phyloP scores from a whole-genome alignment of 2,888 invertebrate species.

The Luffia ferchaultella region DNA sequence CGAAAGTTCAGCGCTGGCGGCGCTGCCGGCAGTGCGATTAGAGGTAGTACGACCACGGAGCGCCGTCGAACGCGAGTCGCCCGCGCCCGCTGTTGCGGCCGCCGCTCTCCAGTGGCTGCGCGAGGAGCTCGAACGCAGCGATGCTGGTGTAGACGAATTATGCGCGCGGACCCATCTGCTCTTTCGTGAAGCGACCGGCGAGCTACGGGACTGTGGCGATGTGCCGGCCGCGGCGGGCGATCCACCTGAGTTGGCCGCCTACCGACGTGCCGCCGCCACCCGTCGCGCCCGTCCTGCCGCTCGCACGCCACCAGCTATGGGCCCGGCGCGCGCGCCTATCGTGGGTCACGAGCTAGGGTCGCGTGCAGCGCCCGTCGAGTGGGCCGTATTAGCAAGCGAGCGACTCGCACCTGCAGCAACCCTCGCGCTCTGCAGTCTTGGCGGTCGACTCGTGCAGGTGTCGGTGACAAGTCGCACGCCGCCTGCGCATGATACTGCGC shows the following conservation, averaged over 20 bases:
- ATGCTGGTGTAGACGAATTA: constrained; percentile 37
- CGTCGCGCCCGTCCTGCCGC: constrained; percentile 15
- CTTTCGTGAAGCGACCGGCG: constrained; percentile 78
- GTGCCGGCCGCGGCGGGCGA: constrained; percentile 71
- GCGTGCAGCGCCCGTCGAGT: constrained; percentile 60
- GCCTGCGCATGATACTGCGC: background rate
- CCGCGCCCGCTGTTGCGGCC: constrained; percentile 66
- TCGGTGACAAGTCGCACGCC: background rate
- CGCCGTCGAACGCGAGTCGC: constrained; percentile 69
- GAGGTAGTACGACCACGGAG: constrained; percentile 79
- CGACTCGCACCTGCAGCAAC: background rate
- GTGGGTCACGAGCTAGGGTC: constrained; percentile 73
- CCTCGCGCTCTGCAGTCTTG: background rate
- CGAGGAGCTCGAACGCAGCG: constrained; percentile 24
- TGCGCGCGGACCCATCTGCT: constrained; percentile 77
- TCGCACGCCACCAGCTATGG: constrained; percentile 16
- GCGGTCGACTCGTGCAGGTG: background rate
- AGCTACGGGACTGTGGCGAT: constrained; percentile 81
- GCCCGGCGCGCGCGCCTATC: constrained; percentile 68
- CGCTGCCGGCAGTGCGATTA: constrained; percentile 73
- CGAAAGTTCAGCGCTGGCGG: constrained; percentile 67
- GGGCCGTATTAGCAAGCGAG: background rate
- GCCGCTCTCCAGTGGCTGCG: constrained; percentile 72
- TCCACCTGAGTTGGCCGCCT: constrained; percentile 81
- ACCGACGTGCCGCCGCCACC: constrained; percentile 64